Base-by-base conservation (phyloP, 2,888 invertebrate genomes). In the Cheilosia scutellata region DNA sequence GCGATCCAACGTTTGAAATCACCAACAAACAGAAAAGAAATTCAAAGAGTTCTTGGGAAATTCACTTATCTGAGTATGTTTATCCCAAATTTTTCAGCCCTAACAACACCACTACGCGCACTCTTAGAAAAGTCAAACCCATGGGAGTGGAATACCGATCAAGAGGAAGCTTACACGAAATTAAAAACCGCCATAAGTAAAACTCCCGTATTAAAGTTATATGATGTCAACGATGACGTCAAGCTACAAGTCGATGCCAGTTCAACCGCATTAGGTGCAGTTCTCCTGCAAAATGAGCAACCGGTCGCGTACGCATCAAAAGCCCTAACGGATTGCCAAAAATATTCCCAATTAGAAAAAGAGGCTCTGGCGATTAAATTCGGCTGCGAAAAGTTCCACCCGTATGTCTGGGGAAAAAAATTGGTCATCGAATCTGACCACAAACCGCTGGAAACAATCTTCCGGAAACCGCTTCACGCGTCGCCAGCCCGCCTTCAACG, bases 341-440 rank as follows among this genome's bases (percentile, higher is more conserved):
- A n/a, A n/a, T n/a, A n/a, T n/a, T n/a, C n/a, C n/a, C n/a, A n/a
- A n/a, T n/a, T n/a, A n/a, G n/a, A n/a, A n/a, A n/a, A n/a, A n/a
- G n/a, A n/a, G n/a, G n/a, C n/a, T 5, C 77, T 72, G 51, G 78
- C 51, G n/a, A 58, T 42, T 84, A 87, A 70, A 57, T 70, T 55
- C 31, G 70, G 70, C 6, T 55, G 70, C 57, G 70, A 70, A 70
- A 70, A 70, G 33, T 57, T 55, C 27, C 70, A 70, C 11, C 55
- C 57, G 40, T 70, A 70, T 40, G 33, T 70, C 29, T 57, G 70
- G 70, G 70, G 70, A 13, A 57, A 70, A 1, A 55, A 70, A 57
- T 42, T 70, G 31, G 31, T 70, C 20, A 27, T 57, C 33, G 70
- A 71, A 71, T 71, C 70, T 13, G 58, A 71, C 20, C 57, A 71